Evolutionary conservation across 2,888 invertebrate genomes (phyloP), one percentile per base, ranked within the genome.

Genomic region (Odontocolon sp.): DNA sequence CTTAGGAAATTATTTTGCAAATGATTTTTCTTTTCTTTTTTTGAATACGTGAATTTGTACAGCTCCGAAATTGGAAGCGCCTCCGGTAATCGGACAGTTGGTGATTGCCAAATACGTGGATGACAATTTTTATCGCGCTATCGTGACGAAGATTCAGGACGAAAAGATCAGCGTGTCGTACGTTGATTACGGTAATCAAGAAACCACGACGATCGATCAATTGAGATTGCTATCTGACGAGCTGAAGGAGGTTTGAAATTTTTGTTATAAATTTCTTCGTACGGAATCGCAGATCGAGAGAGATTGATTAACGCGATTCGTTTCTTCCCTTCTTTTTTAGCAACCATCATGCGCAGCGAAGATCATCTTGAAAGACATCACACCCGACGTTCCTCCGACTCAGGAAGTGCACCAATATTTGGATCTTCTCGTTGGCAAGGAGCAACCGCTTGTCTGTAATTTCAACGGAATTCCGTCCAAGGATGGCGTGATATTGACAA

Each of bases 181-280:
- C 28, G 52, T 88, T 6, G 91, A 91, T 78, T 91, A 84, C 73
- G 91, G 91, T 14, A 90, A 91, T 66, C 57, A 70, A 0, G 87
- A 87, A 23, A 14, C 76, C 2, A 81, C 83, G 0, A 54, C 67
- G 0, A 33, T 86, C 16, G 77, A 83, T 1, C 75, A 83, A 9
- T 68, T 90, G 0, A 81, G 79, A 61, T 16, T 73, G 2, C 78
- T 90, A 11, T 76, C 86, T 1, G 77, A 84, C n/a, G 63, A 81
- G 4, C 81, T 89, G 31, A 87, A 86, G 79, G 31, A 80, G 77
- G 88, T 88, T 40, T 14, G 9, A 8, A 31, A 52, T 16, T 28
- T 28, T 28, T 28, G 31, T 28, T 4, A 4, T 3, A 4, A 6
- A 3, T 28, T 28, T 3, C 31, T 3, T 3, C 6, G 6, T 6